Conservation (phyloP, 2,113 vertebrate genomes). For the Calidris pygmaea region DNA sequence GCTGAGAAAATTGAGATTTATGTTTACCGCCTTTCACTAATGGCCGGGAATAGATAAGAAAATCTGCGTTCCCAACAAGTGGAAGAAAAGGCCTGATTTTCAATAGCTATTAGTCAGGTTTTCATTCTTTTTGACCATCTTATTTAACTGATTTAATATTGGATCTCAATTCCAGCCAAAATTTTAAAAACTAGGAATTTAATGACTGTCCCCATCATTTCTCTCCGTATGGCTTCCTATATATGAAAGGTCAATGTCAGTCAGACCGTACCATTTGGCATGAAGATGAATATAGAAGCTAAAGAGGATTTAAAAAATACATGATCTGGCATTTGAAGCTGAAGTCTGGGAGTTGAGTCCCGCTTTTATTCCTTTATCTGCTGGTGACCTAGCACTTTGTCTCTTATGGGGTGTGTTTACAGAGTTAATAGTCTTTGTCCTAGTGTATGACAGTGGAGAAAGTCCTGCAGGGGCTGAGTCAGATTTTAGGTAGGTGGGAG, state of each 20-base stretch:
- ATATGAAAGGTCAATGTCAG: slow-evolving; percentile 45
- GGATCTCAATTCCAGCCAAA: background rate
- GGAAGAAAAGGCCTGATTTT: background rate
- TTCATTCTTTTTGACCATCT: background rate
- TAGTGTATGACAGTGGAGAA: background rate
- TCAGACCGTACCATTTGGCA: slow-evolving; percentile 34
- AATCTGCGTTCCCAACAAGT: background rate
- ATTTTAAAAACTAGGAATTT: background rate
- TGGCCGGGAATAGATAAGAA: background rate
- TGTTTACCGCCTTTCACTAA: background rate
- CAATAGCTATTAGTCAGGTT: background rate
- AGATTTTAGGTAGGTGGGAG: background rate
- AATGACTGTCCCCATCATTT: slow-evolving; percentile 26
- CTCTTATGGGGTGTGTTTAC: background rate
- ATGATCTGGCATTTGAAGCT: slow-evolving; percentile 47
- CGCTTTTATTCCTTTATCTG: slow-evolving; percentile 23
- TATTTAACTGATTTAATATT: background rate
- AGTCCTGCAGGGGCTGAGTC: background rate
- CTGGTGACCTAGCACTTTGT: background rate
- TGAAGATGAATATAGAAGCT: slow-evolving; percentile 59
- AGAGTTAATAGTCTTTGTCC: background rate
- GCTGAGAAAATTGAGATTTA: background rate
- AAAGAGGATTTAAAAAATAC: slow-evolving; percentile 66
- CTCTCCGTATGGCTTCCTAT: background rate
- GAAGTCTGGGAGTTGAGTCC: background rate